A percentile compares a stretch with the other conserved stretches of the same genome.
These are phyloP conservation scores for Halocaridina rubra DNA, from an alignment of 2,888 invertebrate genomes.

Conservation along the genomic window DNA sequence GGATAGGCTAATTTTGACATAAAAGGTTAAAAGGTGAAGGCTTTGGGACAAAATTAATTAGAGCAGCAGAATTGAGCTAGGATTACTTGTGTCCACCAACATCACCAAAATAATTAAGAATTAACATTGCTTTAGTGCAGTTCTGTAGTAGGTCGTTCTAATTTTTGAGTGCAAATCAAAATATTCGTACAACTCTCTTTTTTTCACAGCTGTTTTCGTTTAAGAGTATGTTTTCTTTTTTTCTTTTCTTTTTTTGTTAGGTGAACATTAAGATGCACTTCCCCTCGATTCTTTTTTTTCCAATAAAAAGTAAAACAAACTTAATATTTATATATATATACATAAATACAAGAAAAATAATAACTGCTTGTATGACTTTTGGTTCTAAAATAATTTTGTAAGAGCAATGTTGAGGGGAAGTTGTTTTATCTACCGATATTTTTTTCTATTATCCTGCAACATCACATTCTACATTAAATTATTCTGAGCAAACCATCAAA, in stretches of 20 bases:
- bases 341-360: no score
- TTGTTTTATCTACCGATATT: background rate
- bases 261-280: slow-evolving; percentile 56
- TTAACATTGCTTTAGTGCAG: slow-evolving; percentile 53
- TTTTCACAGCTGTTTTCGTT: slow-evolving; percentile 45
- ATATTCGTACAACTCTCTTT: no score
- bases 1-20: slow-evolving; percentile 46
- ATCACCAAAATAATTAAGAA: slow-evolving; percentile 53
- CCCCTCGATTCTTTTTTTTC: slow-evolving; percentile 32
- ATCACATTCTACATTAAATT: slow-evolving; percentile 57
- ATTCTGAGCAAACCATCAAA: slow-evolving; percentile 58
- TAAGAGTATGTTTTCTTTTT: slow-evolving; percentile 53
- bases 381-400: no score
- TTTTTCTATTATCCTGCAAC: slow-evolving; percentile 50
- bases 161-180: no score
- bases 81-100: slow-evolving; percentile 58
- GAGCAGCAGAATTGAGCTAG: slow-evolving; percentile 59
- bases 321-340: no score
- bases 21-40: slow-evolving; percentile 21
- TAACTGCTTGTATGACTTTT: no score
- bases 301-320: no score
- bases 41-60: slow-evolving; percentile 55
- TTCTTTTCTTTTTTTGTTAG: slow-evolving; percentile 54
- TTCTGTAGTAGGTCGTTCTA: no score
- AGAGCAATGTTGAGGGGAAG: slow-evolving; percentile 47